These are phyloP conservation scores for Cerceris ruficornis DNA, from an alignment of 2,888 invertebrate species.

Conservation along the genomic window DNA sequence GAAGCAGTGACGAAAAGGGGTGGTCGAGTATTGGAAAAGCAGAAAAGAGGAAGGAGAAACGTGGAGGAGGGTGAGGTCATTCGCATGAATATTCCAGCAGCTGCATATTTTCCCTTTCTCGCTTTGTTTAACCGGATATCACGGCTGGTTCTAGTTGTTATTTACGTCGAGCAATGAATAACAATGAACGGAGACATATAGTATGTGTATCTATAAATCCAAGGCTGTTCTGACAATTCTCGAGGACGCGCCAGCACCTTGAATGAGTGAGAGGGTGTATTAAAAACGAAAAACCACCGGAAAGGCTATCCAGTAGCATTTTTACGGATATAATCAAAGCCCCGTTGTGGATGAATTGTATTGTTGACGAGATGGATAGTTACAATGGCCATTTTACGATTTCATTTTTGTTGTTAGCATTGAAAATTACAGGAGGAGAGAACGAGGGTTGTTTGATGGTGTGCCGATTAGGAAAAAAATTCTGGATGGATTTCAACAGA, in stretches of 20 bases:
- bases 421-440: no score
- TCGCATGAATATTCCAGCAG: constrained; percentile 53
- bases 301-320: no score
- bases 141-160: constrained; percentile 64
- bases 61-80: constrained; percentile 20
- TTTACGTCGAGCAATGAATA: constrained; percentile 71
- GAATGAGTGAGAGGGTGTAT: no score
- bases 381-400: no score
- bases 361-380: no score
- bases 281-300: no score
- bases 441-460: no score
- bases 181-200: constrained; percentile 65
- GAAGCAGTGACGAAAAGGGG: constrained; percentile 19
- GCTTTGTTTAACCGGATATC: constrained; percentile 68
- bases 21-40: constrained; percentile 19
- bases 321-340: no score
- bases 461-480: no score
- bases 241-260: constrained; percentile 14
- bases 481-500: no score
- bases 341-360: no score
- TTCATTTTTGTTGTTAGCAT: no score
- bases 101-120: constrained; percentile 59
- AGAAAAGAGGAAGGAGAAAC: background rate
- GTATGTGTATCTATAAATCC: constrained; percentile 66
- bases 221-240: constrained; percentile 62